Evolutionary conservation across 2,113 vertebrate species (phyloP).

Genomic region (Varanus salvator): DNA sequence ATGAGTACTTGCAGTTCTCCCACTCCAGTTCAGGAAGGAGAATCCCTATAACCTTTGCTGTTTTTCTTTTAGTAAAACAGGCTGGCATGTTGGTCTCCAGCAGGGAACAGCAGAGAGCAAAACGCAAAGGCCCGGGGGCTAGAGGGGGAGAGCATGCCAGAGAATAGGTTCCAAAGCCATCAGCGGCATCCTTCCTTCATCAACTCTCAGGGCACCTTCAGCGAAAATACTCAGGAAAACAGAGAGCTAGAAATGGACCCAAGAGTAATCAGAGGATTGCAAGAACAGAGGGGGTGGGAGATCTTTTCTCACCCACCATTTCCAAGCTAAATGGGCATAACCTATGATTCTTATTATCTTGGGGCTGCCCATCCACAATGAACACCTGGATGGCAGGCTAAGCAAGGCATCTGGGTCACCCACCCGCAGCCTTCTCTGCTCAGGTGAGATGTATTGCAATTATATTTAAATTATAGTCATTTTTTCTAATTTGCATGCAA

Average conservation of each 20-base stretch:
- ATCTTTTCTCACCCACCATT: background rate
- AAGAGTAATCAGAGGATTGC: background rate
- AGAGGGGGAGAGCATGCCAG: background rate
- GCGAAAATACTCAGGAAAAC: conserved; percentile 24
- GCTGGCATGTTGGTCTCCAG: conserved; percentile 1
- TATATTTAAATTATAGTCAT: no score
- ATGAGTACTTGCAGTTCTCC: background rate
- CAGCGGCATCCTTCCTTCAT: background rate
- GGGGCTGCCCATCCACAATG: no score
- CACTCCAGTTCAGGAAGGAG: background rate
- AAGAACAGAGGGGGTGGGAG: background rate
- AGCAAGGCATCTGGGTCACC: no score
- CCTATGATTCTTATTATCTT: background rate
- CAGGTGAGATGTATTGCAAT: no score
- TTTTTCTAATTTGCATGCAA: no score
- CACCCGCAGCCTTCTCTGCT: no score
- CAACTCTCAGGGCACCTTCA: conserved; percentile 30
- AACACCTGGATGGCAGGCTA: no score
- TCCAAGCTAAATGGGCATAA: background rate
- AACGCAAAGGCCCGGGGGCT: background rate
- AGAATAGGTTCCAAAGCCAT: conserved; percentile 15
- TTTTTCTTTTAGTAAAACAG: background rate
- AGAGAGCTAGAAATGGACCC: background rate
- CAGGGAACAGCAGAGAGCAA: conserved; percentile 24
- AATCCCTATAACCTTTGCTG: background rate